Evolutionary conservation across 2,888 invertebrate genomes (phyloP).

Genomic region (Spialia ferax): DNA sequence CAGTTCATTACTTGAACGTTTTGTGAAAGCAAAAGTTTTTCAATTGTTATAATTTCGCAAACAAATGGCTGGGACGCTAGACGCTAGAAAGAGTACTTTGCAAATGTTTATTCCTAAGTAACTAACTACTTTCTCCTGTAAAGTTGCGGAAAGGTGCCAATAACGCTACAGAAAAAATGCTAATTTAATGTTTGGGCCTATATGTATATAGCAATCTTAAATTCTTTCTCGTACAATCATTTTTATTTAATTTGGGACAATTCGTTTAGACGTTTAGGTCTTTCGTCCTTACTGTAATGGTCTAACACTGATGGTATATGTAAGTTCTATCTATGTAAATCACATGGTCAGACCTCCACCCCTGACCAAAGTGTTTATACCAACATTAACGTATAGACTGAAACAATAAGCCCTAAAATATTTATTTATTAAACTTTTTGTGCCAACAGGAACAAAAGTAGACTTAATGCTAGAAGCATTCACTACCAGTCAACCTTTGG

Average conservation of each 20-base stretch:
- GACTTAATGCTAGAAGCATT: no score
- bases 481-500: no score
- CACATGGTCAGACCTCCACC: background rate
- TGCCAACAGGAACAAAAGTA: no score
- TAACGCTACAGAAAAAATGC: background rate
- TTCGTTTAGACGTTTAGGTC: no score
- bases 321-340: background rate
- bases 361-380: background rate
- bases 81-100: slow-evolving; percentile 1
- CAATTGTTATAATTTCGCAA: slow-evolving; percentile 9
- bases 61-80: background rate
- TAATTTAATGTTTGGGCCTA: no score
- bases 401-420: slow-evolving; percentile 6
- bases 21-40: slow-evolving; percentile 5
- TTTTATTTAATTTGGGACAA: no score
- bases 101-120: slow-evolving; percentile 2
- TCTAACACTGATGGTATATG: no score
- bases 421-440: no score
- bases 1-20: background rate
- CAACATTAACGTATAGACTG: background rate
- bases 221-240: no score
- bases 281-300: no score
- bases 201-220: no score
- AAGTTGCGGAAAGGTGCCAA: background rate
- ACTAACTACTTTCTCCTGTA: slow-evolving; percentile 6